These are phyloP conservation scores for Asarcornis scutulata DNA, from an alignment of 2,113 vertebrate genomes.

Conservation along the genomic window DNA sequence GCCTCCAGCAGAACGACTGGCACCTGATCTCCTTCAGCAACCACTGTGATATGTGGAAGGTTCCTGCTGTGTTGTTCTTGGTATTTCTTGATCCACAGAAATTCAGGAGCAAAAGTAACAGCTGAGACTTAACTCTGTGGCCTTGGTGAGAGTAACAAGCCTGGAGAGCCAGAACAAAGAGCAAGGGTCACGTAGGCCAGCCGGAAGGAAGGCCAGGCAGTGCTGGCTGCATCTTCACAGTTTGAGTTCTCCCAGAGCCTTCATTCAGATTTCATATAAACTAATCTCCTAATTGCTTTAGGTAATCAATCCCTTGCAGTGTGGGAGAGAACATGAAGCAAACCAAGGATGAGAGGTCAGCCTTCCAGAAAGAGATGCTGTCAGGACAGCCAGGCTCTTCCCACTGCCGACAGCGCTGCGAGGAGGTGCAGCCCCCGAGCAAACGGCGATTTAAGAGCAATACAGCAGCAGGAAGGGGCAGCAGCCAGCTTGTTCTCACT, in stretches of 20 bases:
- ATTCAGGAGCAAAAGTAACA: neutral
- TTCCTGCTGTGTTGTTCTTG: neutral
- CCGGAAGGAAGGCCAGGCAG: neutral
- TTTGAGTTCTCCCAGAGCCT: neutral
- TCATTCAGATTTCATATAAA: neutral
- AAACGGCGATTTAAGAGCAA: neutral
- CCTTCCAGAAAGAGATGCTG: neutral
- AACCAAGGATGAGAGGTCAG: neutral
- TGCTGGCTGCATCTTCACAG: neutral
- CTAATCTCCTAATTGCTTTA: neutral
- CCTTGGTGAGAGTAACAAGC: neutral
- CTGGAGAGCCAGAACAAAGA: neutral
- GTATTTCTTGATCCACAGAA: neutral
- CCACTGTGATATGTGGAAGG: fast-evolving
- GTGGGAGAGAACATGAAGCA: neutral
- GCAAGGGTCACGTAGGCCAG: neutral
- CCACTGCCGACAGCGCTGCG: neutral
- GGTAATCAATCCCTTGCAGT: neutral
- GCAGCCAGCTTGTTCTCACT: neutral
- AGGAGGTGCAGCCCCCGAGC: neutral
- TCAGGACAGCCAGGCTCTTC: neutral
- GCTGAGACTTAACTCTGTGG: neutral
- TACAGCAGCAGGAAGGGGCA: neutral
- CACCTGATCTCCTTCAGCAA: neutral
- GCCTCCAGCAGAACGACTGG: neutral